Evolutionary conservation across 37 sponge, comb jelly and placozoan genomes (phyloP), one percentile per base, ranked within the genome.

Genomic region (Diacarnus erythraeanus): DNA sequence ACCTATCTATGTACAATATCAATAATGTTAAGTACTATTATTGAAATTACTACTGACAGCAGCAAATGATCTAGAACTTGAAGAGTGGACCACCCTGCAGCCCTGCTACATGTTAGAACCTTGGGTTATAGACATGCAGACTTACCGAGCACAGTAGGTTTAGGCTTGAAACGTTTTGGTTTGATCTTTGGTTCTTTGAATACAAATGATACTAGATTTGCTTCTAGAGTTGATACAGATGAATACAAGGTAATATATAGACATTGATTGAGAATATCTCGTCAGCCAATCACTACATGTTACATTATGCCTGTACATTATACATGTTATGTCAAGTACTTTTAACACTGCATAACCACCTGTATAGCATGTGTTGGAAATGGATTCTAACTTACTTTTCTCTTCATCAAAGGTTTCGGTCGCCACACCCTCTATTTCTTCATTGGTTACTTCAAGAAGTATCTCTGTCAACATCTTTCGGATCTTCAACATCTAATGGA

Each of bases 401-500:
- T 25, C 75, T 26, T 86, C 87, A 34, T 86, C 87, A 23, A 69
- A 42, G 31, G 60, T 59, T 59, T 88, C 89, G 0, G 5, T 65
- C 58, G 60, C 84, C 2, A 88, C 72, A 20, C 0, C 18, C 58
- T 67, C 26, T 26, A 84, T 76, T 64, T 84, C 85, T 42, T 72
- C 57, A 57, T 65, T 71, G 36, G 85, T 89, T 39, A 84, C 84
- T 20, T 84, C 81, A 38, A 89, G 77, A 35, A 89, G 77, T 8
- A 84, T 74, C 34, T 84, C 90, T 0, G 85, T 84, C 80, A 89
- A 51, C 81, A 80, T 80, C 57, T 71, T 64, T 1, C 85, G 80
- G n/a, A 88, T 68, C 39, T 77, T 76, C 34, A 79, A 41, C 31
- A 87, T 59, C 88, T 87, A 33, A 43, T n/a, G n/a, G n/a, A n/a